phyloP scores from a whole-genome alignment of 2,797 vertebrate genomes.

The Enteromius fasciolatus region DNA sequence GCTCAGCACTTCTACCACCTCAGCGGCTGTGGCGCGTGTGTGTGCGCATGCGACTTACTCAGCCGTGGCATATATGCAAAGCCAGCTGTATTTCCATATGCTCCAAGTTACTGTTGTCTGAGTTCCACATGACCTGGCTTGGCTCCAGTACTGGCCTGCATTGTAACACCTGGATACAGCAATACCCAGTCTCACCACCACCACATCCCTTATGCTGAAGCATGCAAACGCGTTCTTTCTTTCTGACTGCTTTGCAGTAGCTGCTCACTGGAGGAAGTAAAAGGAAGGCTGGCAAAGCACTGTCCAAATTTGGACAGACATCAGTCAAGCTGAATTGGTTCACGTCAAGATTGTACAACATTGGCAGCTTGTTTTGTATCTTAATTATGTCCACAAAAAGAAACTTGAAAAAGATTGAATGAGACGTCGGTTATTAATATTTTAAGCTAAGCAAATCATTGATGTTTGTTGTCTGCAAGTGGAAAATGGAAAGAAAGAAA shows the following conservation, averaged over 20 bases:
- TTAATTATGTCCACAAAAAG: neutral
- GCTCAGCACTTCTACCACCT: constrained; percentile 39
- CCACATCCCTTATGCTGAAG: constrained; percentile 34
- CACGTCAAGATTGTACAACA: neutral
- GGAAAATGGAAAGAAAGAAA: neutral
- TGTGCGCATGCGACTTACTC: constrained; percentile 41
- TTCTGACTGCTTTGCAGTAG: constrained; percentile 35
- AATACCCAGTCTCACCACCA: constrained; percentile 28
- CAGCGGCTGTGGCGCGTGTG: constrained; percentile 34
- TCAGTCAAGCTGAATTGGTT: constrained; percentile 27
- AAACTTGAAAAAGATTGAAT: neutral
- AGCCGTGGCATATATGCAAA: constrained; percentile 69
- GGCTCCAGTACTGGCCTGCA: constrained; percentile 39
- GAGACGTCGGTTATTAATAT: constrained; percentile 10
- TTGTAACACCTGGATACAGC: constrained; percentile 41
- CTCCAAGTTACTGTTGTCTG: constrained; percentile 50
- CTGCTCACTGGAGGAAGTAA: constrained; percentile 34
- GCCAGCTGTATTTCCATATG: constrained; percentile 67
- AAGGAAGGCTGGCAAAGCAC: constrained; percentile 25
- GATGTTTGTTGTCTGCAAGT: neutral
- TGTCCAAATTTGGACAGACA: constrained; percentile 33
- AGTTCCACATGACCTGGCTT: constrained; percentile 45
- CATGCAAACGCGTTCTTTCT: constrained; percentile 25
- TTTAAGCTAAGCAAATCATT: neutral
- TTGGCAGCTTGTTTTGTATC: constrained; percentile 6